Base-by-base conservation (phyloP, 1,140 invertebrate genomes). In the Protaetia brevitarsis region DNA sequence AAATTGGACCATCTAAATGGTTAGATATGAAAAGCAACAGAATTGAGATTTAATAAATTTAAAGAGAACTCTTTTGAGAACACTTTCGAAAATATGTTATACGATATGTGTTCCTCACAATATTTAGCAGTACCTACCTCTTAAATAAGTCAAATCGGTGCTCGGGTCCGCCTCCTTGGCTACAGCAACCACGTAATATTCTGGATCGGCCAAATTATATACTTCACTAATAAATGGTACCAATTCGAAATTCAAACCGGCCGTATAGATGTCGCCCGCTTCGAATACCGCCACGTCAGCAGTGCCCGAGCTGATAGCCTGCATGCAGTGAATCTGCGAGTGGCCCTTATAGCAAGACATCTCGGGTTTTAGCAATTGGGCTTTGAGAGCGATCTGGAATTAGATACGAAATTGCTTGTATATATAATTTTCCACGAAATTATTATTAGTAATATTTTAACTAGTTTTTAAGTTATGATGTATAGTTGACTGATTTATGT, bases 101-200 rank as follows among this genome's bases (percentile, higher is more conserved):
- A 41, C 1, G 36, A 41, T 11, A 11, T 41, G n/a, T 41, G 21
- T 19, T 19, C 41, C 1, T 23, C 10, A 45, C 37, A 45, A 34
- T 34, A n/a, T 34, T 34, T 34, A 58, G 23, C 45, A 58, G 10
- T 2, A 51, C 45, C 74, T 83, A 80, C 91, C 92, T 79, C 90
- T 90, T 0, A 98, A 79, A 77, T 93, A 96, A 0, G 95, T 91
- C 0, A 98, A 77, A 72, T 95, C 93, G 0, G 95, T 95, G 36
- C 86, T 86, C 0, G 89, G 86, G 76, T 96, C 94, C 60, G 91
- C 88, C 76, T 94, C 90, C 77, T 94, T 95, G 0, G 92, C 91
- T 0, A 99, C 92, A 8, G 95, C 96, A 1, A 98, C 96, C 0
- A 93, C 94, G 78, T 97, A 98, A 79, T 97, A 98, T 73, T 92